These are phyloP conservation scores for Syngnathus acus DNA, from an alignment of 2,797 vertebrate genomes.

Conservation along the genomic window DNA sequence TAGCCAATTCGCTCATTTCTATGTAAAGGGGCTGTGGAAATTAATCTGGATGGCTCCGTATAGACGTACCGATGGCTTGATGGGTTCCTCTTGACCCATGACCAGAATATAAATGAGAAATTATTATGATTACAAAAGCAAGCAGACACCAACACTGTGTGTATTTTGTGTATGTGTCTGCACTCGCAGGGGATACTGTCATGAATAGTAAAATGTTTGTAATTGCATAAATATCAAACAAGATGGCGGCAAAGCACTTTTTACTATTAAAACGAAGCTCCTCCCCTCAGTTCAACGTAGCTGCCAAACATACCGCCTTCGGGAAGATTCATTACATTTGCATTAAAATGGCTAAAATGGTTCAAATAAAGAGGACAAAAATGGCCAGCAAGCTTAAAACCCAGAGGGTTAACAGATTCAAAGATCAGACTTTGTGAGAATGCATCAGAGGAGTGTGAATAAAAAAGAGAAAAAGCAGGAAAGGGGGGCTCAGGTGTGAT, in stretches of 20 bases:
- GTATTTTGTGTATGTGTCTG: neutral
- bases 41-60: constrained; percentile 18
- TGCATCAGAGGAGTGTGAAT: constrained; percentile 29
- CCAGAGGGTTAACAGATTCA: constrained; percentile 12
- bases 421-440: constrained; percentile 23
- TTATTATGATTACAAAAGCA: constrained; percentile 11
- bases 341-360: neutral
- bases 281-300: too few relatives aligned
- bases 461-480: constrained; percentile 15
- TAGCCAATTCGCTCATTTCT: constrained; percentile 36
- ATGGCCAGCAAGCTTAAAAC: neutral
- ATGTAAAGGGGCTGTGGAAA: constrained; percentile 26
- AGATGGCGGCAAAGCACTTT: too few relatives aligned
- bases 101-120: constrained; percentile 49
- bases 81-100: constrained; percentile 41
- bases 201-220: too few relatives aligned
- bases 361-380: neutral
- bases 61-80: constrained; percentile 26
- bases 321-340: neutral
- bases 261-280: too few relatives aligned
- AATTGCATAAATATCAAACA: too few relatives aligned
- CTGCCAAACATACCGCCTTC: neutral
- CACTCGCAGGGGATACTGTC: too few relatives aligned
- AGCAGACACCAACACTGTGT: neutral
- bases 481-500: constrained; percentile 41